Conservation (phyloP, 2,797 vertebrate genomes). For the Lutjanus argentimaculatus region DNA sequence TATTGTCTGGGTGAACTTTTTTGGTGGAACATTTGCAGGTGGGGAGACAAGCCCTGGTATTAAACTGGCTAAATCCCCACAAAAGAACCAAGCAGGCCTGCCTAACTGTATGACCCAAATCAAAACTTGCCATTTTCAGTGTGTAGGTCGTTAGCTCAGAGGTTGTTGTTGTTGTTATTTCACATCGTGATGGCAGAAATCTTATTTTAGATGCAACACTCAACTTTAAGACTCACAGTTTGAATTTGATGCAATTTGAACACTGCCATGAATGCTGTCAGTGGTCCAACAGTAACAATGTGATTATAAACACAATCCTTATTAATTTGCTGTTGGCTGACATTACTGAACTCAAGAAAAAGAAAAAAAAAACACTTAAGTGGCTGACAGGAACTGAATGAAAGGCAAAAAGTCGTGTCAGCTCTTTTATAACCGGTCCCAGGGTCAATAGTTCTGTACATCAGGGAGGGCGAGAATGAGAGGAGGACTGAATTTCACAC, state of each 20-base stretch:
- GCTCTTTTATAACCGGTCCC: conserved; percentile 34
- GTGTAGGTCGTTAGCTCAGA: too few relatives aligned
- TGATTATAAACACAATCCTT: conserved; percentile 6
- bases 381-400: conserved; percentile 37
- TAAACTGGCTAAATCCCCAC: too few relatives aligned
- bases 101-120: too few relatives aligned
- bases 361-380: neutral
- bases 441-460: conserved; percentile 57
- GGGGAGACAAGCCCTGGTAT: too few relatives aligned
- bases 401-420: conserved; percentile 38
- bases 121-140: too few relatives aligned
- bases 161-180: too few relatives aligned
- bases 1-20: too few relatives aligned
- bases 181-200: neutral
- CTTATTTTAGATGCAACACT: neutral
- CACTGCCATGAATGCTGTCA: neutral
- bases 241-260: neutral
- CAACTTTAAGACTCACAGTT: neutral
- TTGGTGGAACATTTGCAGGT: too few relatives aligned
- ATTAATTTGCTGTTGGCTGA: conserved; percentile 24
- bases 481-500: conserved; percentile 20
- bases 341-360: conserved; percentile 17
- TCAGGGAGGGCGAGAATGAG: conserved; percentile 6
- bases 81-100: too few relatives aligned
- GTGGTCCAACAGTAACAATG: neutral